These are phyloP conservation scores for Patiria pectinifera DNA, from an alignment of 53 echinoderm and acorn worm genomes.

Conservation along the genomic window DNA sequence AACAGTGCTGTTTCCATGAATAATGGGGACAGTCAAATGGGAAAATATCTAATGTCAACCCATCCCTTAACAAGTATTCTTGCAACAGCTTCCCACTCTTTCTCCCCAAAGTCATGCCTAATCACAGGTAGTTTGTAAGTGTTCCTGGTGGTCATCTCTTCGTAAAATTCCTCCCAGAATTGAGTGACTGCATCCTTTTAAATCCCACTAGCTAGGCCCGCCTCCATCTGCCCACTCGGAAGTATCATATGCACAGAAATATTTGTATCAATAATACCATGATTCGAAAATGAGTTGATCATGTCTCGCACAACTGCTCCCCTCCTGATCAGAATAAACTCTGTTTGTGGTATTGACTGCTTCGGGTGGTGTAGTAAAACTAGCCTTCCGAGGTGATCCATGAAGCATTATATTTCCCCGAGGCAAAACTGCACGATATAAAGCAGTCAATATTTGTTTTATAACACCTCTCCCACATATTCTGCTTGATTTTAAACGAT, in stretches of 20 bases:
- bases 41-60: slow-evolving; percentile 67
- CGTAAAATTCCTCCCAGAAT: slow-evolving; percentile 54
- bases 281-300: slow-evolving; percentile 7
- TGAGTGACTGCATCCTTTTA: slow-evolving; percentile 54
- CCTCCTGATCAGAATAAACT: not conserved
- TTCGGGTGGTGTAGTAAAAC: too few relatives aligned
- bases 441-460: too few relatives aligned
- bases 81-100: slow-evolving; percentile 58
- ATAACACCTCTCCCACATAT: too few relatives aligned
- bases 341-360: not conserved
- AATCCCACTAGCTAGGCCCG: slow-evolving; percentile 49
- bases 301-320: slow-evolving; percentile 6
- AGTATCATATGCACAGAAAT: slow-evolving; percentile 50
- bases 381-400: too few relatives aligned
- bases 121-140: slow-evolving; percentile 44
- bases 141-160: slow-evolving; percentile 34
- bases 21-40: slow-evolving; percentile 47
- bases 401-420: too few relatives aligned
- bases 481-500: too few relatives aligned
- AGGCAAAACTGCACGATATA: too few relatives aligned
- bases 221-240: slow-evolving; percentile 56
- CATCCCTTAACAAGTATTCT: slow-evolving; percentile 69
- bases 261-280: not conserved
- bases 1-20: slow-evolving; percentile 64
- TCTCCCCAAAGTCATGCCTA: slow-evolving; percentile 33